A percentile compares a stretch with the other conserved stretches of the same genome.
Evolutionary conservation across 2,113 vertebrate species (phyloP).

Genomic region (Alaudala cheleensis): DNA sequence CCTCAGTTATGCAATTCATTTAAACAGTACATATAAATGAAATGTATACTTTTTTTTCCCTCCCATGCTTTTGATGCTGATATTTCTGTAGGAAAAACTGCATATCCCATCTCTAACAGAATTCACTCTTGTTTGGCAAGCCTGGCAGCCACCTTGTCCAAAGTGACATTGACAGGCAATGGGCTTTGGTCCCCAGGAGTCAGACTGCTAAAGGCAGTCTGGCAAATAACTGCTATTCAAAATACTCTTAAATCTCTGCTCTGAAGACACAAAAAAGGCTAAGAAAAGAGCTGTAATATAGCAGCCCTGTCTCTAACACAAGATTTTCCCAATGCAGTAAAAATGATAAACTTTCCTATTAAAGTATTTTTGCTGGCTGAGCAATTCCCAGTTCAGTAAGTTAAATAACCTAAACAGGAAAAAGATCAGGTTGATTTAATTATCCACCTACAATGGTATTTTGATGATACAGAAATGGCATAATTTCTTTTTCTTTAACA

Average conservation of each 20-base stretch:
- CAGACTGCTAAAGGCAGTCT: not conserved
- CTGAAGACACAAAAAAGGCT: not conserved
- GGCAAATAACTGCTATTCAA: not conserved
- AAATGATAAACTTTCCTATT: not conserved
- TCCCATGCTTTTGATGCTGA: not conserved
- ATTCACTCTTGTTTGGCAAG: not conserved
- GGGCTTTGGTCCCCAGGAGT: not conserved
- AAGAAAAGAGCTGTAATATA: not conserved
- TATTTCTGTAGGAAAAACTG: not conserved
- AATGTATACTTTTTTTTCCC: not conserved
- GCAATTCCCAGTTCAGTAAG: not conserved
- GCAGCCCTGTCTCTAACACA: not conserved
- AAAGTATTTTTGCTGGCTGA: not conserved
- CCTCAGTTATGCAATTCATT: not conserved
- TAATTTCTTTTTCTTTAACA: not conserved
- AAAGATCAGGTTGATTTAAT: not conserved
- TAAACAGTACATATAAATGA: not conserved
- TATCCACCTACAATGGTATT: conserved; percentile 10
- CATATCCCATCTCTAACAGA: not conserved
- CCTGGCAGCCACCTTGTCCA: not conserved
- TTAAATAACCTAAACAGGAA: conserved; percentile 8
- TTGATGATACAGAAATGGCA: not conserved
- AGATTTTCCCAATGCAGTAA: not conserved
- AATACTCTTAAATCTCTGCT: not conserved
- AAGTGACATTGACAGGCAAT: not conserved